Percentiles rank a stretch among this genome's conserved stretches.
Evolutionary conservation across 2,113 vertebrate species (phyloP).

Genomic region (Hippolais icterina): DNA sequence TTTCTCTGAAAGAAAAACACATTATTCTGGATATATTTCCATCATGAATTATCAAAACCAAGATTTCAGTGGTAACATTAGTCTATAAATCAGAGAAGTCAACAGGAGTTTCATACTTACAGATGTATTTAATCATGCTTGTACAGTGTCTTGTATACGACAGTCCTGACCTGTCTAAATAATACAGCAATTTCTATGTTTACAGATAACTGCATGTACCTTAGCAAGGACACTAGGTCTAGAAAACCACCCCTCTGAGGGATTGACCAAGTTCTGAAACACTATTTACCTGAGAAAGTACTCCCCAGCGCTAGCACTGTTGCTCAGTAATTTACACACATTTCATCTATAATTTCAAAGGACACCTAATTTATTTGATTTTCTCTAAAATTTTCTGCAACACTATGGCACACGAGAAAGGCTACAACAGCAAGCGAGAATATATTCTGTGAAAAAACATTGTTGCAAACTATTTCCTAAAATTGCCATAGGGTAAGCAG

Average conservation of each 20-base stretch:
- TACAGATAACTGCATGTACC: accelerated
- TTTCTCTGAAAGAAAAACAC: background rate
- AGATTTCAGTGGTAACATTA: accelerated
- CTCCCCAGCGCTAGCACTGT: background rate
- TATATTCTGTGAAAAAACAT: background rate
- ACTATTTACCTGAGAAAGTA: background rate
- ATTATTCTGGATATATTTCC: background rate
- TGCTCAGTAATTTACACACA: background rate
- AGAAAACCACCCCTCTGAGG: background rate
- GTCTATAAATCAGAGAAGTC: background rate
- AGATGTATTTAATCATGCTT: background rate
- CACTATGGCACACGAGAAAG: background rate
- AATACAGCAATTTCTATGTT: background rate
- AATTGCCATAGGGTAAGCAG: background rate
- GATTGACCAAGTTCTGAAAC: background rate
- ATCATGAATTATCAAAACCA: background rate
- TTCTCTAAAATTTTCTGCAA: background rate
- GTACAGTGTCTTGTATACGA: background rate
- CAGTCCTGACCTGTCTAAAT: background rate
- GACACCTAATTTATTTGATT: background rate
- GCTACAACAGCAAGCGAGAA: background rate
- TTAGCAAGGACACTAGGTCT: background rate
- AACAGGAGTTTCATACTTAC: background rate
- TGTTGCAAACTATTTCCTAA: background rate
- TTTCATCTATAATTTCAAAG: background rate